Evolutionary conservation across 1,140 invertebrate genomes (phyloP).

Genomic region (Parapsyche elsis): DNA sequence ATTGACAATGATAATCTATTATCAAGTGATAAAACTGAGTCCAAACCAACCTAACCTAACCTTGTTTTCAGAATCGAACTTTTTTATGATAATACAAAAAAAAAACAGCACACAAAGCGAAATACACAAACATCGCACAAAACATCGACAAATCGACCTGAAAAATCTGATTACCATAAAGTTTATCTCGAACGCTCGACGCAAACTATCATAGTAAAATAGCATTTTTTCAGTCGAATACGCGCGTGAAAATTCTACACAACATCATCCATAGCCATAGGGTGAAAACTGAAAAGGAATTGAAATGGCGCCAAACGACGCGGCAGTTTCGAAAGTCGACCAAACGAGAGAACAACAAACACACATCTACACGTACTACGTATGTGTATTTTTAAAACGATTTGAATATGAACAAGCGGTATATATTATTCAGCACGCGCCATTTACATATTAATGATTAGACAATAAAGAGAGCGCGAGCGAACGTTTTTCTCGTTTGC

Average conservation of each 20-base stretch:
- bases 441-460: constrained; percentile 7
- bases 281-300: not conserved
- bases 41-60: too few species aligned
- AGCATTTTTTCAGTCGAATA: constrained; percentile 3
- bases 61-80: too few species aligned
- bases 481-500: not conserved
- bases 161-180: constrained; percentile 25
- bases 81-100: too few species aligned
- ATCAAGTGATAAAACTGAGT: too few species aligned
- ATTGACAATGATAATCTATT: too few species aligned
- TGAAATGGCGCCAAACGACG: constrained; percentile 9
- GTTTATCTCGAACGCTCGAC: not conserved
- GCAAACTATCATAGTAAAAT: constrained; percentile 7
- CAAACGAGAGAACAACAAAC: not conserved
- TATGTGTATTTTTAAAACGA: not conserved
- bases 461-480: constrained; percentile 9
- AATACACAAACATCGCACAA: too few species aligned
- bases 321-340: not conserved
- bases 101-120: not conserved
- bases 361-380: not conserved
- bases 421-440: not conserved
- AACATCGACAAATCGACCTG: constrained; percentile 1
- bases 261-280: not conserved
- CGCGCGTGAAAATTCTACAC: not conserved
- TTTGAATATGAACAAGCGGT: not conserved